These are phyloP conservation scores for Gymnothorax reevesii DNA, from an alignment of 2,797 vertebrate species.

Conservation along the genomic window DNA sequence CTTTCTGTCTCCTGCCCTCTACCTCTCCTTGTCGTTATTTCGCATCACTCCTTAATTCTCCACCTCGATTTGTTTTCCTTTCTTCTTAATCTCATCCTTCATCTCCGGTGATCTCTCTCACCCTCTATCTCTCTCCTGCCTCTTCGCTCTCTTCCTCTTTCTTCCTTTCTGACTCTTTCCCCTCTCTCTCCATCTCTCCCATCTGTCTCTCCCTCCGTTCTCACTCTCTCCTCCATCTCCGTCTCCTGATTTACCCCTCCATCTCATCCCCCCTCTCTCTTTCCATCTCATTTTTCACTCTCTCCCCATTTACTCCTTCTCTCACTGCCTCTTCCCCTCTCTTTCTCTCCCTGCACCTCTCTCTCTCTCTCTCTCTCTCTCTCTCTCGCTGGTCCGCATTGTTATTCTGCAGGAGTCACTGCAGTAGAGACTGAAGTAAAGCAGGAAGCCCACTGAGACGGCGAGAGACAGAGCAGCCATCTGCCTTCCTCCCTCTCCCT, in stretches of 20 bases:
- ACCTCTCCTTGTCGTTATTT: background rate
- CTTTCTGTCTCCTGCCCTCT: background rate
- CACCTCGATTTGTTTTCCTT: too few relatives aligned
- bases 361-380: constrained; percentile 33
- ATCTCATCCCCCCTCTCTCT: background rate
- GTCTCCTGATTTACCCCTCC: background rate
- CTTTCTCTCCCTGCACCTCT: constrained; percentile 36
- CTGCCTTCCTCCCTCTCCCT: constrained; percentile 52
- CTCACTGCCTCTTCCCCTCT: background rate
- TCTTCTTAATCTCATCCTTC: too few relatives aligned
- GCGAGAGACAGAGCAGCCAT: constrained; percentile 66
- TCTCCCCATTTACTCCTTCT: background rate
- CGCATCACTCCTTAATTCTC: background rate
- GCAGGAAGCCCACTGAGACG: constrained; percentile 54
- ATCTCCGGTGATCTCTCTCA: too few relatives aligned
- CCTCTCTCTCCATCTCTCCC: background rate
- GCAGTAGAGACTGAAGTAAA: constrained; percentile 62
- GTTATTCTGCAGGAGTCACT: constrained; percentile 69
- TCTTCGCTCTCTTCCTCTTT: background rate
- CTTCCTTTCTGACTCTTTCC: background rate
- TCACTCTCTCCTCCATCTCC: background rate
- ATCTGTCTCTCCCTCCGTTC: background rate
- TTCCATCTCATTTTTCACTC: background rate
- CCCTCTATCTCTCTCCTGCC: background rate
- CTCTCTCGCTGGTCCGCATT: constrained; percentile 55